Evolutionary conservation across 2,888 invertebrate species (phyloP).

Genomic region (Platycheirus albimanus): DNA sequence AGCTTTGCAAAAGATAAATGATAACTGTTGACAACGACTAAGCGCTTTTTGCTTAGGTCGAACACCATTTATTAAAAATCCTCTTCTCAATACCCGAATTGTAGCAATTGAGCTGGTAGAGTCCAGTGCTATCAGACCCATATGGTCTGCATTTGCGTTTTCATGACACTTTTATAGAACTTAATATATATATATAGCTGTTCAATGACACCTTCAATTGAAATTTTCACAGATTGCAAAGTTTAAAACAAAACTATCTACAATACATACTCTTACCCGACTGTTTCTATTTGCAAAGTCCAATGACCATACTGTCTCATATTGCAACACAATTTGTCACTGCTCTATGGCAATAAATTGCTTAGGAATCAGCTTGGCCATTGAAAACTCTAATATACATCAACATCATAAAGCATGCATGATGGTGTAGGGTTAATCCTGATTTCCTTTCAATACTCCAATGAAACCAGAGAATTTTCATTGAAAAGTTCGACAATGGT

Average conservation of each 20-base stretch:
- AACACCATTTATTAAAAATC: too few species aligned
- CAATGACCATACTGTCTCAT: slow-evolving; percentile 12
- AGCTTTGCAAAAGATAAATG: too few species aligned
- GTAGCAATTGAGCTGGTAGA: too few species aligned
- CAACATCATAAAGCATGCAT: slow-evolving; percentile 1
- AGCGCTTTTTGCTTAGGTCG: too few species aligned
- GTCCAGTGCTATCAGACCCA: slow-evolving; percentile 6
- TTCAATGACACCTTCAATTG: neutral
- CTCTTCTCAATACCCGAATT: too few species aligned
- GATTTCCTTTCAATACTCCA: slow-evolving; percentile 2
- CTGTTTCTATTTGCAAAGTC: neutral
- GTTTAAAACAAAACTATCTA: neutral
- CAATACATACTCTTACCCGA: too few species aligned
- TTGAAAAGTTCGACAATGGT: neutral
- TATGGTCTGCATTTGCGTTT: neutral
- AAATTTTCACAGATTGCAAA: neutral
- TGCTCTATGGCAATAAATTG: slow-evolving; percentile 2
- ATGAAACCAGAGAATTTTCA: neutral
- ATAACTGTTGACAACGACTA: too few species aligned
- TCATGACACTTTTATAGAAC: too few species aligned
- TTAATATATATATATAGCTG: too few species aligned
- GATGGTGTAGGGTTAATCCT: slow-evolving; percentile 4
- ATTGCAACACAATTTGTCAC: neutral
- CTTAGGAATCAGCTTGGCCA: slow-evolving; percentile 28
- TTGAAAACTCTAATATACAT: slow-evolving; percentile 24